phyloP scores from a whole-genome alignment of 2,888 invertebrate species.

The Agelastica alni region DNA sequence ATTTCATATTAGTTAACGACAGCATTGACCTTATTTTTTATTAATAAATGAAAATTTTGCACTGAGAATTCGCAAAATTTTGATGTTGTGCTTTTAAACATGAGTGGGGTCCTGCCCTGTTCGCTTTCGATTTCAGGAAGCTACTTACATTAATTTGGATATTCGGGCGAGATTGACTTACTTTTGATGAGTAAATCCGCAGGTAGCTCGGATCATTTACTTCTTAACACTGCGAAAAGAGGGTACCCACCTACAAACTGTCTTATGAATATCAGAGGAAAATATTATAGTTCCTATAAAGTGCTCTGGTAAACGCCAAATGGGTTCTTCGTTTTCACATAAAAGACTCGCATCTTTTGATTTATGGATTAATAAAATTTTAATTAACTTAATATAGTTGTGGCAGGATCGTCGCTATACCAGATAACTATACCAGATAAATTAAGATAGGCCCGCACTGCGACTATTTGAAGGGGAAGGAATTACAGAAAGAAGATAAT shows the following conservation, averaged over 20 bases:
- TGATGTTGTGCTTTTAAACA: no score
- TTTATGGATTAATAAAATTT: slow-evolving; percentile 1
- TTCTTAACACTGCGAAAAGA: slow-evolving; percentile 5
- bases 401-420: no score
- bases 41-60: no score
- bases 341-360: not conserved
- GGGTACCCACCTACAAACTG: slow-evolving; percentile 2
- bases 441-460: no score
- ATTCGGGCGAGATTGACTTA: slow-evolving; percentile 5
- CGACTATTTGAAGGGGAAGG: no score
- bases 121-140: slow-evolving; percentile 1
- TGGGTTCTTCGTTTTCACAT: not conserved
- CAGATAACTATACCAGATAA: no score
- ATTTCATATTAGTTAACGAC: no score
- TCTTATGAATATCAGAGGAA: slow-evolving; percentile 11
- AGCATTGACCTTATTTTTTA: no score
- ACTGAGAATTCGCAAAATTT: no score
- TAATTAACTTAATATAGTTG: no score
- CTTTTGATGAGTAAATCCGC: slow-evolving; percentile 10
- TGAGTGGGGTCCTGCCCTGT: not conserved
- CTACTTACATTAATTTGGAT: slow-evolving; percentile 6
- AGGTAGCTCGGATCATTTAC: slow-evolving; percentile 12
- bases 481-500: no score
- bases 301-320: not conserved
- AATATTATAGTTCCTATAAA: slow-evolving; percentile 3